Evolutionary conservation across 2,888 invertebrate species (phyloP).

Genomic region (Catocala nupta): DNA sequence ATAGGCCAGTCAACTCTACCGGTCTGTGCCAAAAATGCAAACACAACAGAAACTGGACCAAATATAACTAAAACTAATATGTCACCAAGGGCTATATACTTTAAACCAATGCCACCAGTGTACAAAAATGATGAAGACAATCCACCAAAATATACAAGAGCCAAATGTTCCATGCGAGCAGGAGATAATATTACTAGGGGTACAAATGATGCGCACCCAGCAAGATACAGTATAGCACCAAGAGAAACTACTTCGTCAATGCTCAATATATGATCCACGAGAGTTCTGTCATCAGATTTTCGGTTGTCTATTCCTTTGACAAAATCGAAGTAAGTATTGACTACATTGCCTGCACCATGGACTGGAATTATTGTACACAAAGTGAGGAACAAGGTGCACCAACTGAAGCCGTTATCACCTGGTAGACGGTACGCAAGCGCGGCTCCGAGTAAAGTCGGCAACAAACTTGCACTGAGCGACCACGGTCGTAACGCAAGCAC

Average conservation of each 20-base stretch:
- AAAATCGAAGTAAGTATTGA: conserved; percentile 98
- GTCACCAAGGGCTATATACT: conserved; percentile 98
- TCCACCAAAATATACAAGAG: conserved; percentile 97
- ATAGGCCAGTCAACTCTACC: conserved; percentile 96
- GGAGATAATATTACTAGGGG: conserved; percentile 93
- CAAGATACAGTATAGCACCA: conserved; percentile 95
- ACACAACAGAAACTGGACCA: conserved; percentile 97
- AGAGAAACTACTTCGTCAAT: conserved; percentile 93
- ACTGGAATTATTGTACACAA: conserved; percentile 96
- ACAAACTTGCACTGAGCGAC: conserved; percentile 96
- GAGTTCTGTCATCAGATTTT: conserved; percentile 97
- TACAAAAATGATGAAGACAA: conserved; percentile 98
- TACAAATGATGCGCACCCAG: conserved; percentile 95
- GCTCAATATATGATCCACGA: conserved; percentile 96
- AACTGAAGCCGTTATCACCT: conserved; percentile 92
- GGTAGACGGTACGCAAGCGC: conserved; percentile 95
- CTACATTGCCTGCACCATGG: conserved; percentile 98
- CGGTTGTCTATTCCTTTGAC: conserved; percentile 97
- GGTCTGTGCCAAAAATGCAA: conserved; percentile 97
- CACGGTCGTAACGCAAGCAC: conserved; percentile 96
- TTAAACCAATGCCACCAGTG: conserved; percentile 97
- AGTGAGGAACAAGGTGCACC: conserved; percentile 93
- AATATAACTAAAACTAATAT: conserved; percentile 96
- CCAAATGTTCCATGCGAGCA: conserved; percentile 97
- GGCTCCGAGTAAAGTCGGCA: conserved; percentile 96